Base-by-base conservation (phyloP, 2,797 vertebrate species). In the Etheostoma nigrum region DNA sequence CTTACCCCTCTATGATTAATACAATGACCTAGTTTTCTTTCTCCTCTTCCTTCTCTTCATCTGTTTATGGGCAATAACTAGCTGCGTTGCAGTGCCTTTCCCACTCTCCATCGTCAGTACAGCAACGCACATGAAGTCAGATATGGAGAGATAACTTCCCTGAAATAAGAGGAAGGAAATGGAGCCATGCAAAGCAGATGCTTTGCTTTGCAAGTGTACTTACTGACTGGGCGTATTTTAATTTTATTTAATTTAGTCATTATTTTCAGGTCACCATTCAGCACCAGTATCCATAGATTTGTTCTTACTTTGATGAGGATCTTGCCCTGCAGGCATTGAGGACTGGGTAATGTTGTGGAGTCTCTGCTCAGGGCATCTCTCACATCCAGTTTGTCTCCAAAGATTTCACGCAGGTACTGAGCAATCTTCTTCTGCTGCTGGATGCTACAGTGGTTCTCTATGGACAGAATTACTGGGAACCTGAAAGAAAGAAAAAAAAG, bases 361-460 rank as follows among this genome's bases (percentile, higher is more conserved):
- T 98, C 97, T 86, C 94, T 95, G 18, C 82, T 87, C 84, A 95
- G 88, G 14, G 95, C 72, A 8, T 96, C 92, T 5, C 94, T 95
- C 78, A 99, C 93, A 45, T 99, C 97, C 84, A 99, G 95, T 89
- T 97, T 99, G 84, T 98, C 96, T 72, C 86, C 94, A 68, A 99
- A 95, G 92, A 98, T 96, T 83, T 97, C 97, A 88, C 97, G 96
- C 78, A 99, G 93, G 90, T 99, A 96, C 82, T 96, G 96, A 65
- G 98, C 97, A 0, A 99, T 98, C 95, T 99, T 99, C 92, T 97
- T 96, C 74, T 99, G 98, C 91, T 99, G 98, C 78, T 97, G 97
- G 85, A 99, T 95, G 61, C 93, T 99, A 88, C 98, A 99, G 89
- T 99, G 98, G 87, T 99, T 99, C 92, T 99, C 98, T 42, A 99